Percentiles rank a stretch among this genome's conserved stretches.
Conservation (phyloP, 2,113 vertebrate species). For the Lagenorhynchus albirostris region DNA sequence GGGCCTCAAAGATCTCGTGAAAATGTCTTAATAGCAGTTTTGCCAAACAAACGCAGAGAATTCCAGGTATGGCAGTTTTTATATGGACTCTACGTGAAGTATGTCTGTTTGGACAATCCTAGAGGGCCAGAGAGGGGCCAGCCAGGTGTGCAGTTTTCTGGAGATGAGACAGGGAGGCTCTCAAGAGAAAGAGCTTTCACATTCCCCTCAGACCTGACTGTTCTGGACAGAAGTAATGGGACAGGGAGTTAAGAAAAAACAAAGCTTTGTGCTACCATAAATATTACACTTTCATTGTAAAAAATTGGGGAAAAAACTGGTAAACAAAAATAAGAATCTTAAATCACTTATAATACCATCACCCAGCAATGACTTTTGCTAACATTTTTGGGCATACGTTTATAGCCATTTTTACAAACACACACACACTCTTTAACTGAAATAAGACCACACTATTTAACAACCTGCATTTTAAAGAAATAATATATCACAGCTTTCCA, state of each 20-base stretch:
- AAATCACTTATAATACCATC: neutral
- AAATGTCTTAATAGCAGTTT: neutral
- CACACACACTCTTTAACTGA: neutral
- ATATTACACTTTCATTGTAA: neutral
- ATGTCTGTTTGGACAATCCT: neutral
- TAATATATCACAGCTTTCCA: neutral
- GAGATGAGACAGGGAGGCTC: neutral
- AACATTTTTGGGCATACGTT: neutral
- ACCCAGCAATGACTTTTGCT: neutral
- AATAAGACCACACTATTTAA: neutral
- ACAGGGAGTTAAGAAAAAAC: neutral
- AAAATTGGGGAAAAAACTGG: neutral
- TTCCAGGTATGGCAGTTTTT: neutral
- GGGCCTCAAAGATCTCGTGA: neutral
- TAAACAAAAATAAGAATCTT: neutral
- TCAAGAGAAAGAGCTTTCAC: neutral
- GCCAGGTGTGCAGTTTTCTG: neutral
- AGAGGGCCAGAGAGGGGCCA: neutral
- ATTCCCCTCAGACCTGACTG: neutral
- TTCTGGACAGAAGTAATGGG: neutral
- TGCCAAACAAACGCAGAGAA: neutral
- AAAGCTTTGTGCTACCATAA: neutral
- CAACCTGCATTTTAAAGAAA: neutral
- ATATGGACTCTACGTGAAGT: neutral
- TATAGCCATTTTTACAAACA: neutral